Evolutionary conservation across 92 coral and sea anemone species (phyloP), one percentile per base, ranked within the genome.

Genomic region (Epizoanthus scotinus): DNA sequence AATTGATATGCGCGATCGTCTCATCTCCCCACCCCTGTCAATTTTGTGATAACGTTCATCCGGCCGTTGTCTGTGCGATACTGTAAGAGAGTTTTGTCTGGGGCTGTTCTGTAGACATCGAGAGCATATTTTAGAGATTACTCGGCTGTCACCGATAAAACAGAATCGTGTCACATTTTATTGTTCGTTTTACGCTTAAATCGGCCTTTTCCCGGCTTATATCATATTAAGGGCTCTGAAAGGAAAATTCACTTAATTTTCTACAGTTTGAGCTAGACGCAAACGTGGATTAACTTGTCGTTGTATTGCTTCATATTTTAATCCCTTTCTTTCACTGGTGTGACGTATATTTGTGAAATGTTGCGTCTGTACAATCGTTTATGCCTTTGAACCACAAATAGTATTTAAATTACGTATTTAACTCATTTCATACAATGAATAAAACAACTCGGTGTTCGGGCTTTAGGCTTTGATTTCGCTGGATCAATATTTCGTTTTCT

Each of bases 281-380:
- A 71, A 71, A 71, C 44, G 50, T 8, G 78, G 66, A 56, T 74
- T 74, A 74, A 57, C 9, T 34, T 31, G 60, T 31, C 19, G 44
- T 19, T 65, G 12, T 3, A 28, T 26, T 19, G 62, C 63, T 28
- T 73, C 78, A 73, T 8, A 28, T 47, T 28, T 27, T 54, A 55
- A 73, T 54, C 28, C 15, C 22, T 25, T 20, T 42, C 29, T 18
- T 74, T 55, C 53, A 54, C 22, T 34, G 29, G 38, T 19, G 79
- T 36, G 61, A 55, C 24, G 28, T 74, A 31, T 58, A 8, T 47
- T 38, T 29, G 21, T 0, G 2, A n/a, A n/a, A 28, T 13, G 34
- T 2, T 15, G 19, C 40, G 27, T 34, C 65, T n/a, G 13, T 18
- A 10, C 40, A 17, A 44, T 19, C 62, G 12, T 9, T 8, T 47